Percentiles rank a stretch among this genome's conserved stretches.
These are phyloP conservation scores for Calliphora vomitoria DNA, from an alignment of 2,888 invertebrate species.

Conservation along the genomic window DNA sequence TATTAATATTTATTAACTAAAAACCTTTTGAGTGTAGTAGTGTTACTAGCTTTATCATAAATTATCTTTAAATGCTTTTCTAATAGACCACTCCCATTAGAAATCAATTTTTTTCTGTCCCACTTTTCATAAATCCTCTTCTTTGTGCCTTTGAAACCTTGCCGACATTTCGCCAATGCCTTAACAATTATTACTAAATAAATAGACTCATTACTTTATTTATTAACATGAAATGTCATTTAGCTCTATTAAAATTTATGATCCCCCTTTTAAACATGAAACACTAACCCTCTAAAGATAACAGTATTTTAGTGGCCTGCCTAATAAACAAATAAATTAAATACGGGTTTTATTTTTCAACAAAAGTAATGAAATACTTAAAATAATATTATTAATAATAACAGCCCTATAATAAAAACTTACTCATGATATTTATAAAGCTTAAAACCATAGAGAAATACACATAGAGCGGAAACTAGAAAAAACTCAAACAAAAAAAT, in stretches of 20 bases:
- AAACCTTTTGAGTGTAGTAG: background rate
- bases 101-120: background rate
- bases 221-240: slow-evolving; percentile 17
- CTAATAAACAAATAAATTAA: slow-evolving; percentile 9
- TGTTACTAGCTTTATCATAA: background rate
- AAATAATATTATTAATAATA: background rate
- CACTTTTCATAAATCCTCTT: background rate
- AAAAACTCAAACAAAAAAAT: too few species aligned
- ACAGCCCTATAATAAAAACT: background rate
- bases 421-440: background rate
- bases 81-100: too few species aligned
- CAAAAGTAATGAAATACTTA: background rate
- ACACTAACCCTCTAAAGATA: slow-evolving; percentile 16
- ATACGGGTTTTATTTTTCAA: background rate
- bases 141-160: background rate
- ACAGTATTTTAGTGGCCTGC: background rate
- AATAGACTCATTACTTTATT: background rate
- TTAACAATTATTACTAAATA: background rate
- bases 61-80: background rate
- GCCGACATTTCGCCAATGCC: background rate
- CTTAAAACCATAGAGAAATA: too few species aligned
- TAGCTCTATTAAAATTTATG: slow-evolving; percentile 9
- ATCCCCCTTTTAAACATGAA: background rate
- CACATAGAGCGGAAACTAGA: too few species aligned
- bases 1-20: too few species aligned